Evolutionary conservation across 2,797 vertebrate species (phyloP), one percentile per base, ranked within the genome.

Genomic region (Lagodon rhomboides): DNA sequence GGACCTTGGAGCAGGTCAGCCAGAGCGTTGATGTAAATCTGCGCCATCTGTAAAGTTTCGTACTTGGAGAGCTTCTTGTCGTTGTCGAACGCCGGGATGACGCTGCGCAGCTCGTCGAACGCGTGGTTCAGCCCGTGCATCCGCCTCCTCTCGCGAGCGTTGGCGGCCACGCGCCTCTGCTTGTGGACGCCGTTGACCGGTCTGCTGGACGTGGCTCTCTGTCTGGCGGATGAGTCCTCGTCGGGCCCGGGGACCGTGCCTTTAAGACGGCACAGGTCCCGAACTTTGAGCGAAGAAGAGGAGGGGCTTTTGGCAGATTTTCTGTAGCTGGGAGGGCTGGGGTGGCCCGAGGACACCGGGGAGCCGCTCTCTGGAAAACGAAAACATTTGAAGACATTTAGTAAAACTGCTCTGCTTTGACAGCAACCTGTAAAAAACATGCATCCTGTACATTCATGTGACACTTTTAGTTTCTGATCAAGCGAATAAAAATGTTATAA

Each of bases 1-100:
- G 82, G 95, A 62, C 93, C 94, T 69, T 97, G 90, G 44, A 99
- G 95, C 75, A 99, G 94, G 55, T 99, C 98, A 0, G 97, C 97
- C 84, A 99, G 92, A 5, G 98, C 98, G 80, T 96, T 98, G 92
- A 99, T 99, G 95, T 99, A 99, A 92, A 99, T 99, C 91, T 99
- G 98, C 13, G 98, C 97, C 98, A 99, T 99, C 92, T 99, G 98
- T 63, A 99, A 89, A 22, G 98, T 99, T 89, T 99, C 98, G 54
- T 99, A 99, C 80, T 99, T 99, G 90, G 98, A 99, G 60, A 99
- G 96, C 89, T 99, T 99, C 92, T 99, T 99, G 95, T 99, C 98
- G 89, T 98, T 97, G 94, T 98, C 97, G 74, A 99, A 95, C 38
- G 97, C 97, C 38, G 98, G 98, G 92, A 99, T 99, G 93, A 99